phyloP scores from a whole-genome alignment of 2,113 vertebrate genomes.

The Cichladusa arquata region DNA sequence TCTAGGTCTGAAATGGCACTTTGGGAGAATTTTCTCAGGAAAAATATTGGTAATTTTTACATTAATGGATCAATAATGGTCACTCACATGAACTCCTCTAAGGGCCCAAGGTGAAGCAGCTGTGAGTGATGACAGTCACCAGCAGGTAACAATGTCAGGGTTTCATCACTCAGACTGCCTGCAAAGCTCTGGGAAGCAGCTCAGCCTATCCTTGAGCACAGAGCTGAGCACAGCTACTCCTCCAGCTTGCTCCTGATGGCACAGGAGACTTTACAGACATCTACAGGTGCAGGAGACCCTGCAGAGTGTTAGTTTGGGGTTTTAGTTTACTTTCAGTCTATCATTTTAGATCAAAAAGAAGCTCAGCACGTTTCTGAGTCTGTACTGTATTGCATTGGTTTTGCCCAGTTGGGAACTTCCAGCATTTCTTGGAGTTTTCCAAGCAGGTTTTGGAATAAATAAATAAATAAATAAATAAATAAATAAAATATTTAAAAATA shows the following conservation, averaged over 20 bases:
- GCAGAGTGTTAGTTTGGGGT: neutral
- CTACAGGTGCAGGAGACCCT: neutral
- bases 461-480: too few species aligned
- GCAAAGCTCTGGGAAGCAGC: neutral
- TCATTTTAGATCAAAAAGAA: neutral
- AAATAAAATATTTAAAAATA: too few species aligned
- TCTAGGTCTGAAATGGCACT: neutral
- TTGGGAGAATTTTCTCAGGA: neutral
- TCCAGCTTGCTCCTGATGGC: neutral
- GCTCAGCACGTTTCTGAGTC: accelerated
- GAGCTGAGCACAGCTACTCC: neutral
- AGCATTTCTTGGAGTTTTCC: neutral
- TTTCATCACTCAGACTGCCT: neutral
- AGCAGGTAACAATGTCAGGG: neutral
- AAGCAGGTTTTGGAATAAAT: neutral
- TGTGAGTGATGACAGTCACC: neutral
- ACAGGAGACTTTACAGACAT: neutral
- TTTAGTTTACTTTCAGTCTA: neutral
- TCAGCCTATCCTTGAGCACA: accelerated
- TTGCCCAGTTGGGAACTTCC: neutral
- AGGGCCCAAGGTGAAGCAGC: neutral
- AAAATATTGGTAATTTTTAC: neutral
- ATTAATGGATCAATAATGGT: neutral
- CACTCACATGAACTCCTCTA: neutral
- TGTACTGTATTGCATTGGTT: accelerated